Evolutionary conservation across 2,888 invertebrate genomes (phyloP).

Genomic region (Mesoligia furuncula): DNA sequence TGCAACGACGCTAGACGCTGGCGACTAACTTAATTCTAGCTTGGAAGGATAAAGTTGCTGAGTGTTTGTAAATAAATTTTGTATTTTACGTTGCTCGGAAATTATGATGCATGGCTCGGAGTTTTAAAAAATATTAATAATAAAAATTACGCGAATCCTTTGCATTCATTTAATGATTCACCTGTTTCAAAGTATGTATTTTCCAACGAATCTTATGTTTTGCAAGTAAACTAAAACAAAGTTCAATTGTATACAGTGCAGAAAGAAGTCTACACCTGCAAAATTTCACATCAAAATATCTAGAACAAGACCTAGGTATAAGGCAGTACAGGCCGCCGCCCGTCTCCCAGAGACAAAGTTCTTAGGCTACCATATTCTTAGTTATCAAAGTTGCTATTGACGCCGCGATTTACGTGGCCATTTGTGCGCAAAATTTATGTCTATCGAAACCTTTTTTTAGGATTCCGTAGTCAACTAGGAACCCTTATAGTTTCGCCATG

Average conservation of each 20-base stretch:
- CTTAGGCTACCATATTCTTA: background rate
- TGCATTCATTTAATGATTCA: background rate
- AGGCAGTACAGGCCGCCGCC: too few relatives aligned
- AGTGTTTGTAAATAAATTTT: constrained; percentile 18
- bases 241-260: too few relatives aligned
- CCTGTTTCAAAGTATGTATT: background rate
- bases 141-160: background rate
- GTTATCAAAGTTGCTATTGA: background rate
- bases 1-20: constrained; percentile 18
- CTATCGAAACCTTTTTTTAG: too few relatives aligned
- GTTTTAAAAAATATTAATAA: background rate
- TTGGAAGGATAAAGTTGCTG: background rate
- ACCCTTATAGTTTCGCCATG: too few relatives aligned
- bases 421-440: background rate
- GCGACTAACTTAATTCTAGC: constrained; percentile 18
- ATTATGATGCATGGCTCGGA: background rate
- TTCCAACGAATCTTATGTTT: background rate
- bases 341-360: too few relatives aligned
- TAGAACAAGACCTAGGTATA: too few relatives aligned
- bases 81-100: background rate
- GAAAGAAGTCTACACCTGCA: too few relatives aligned
- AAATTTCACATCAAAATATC: too few relatives aligned
- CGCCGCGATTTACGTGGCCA: too few relatives aligned
- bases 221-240: background rate
- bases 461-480: too few relatives aligned